Evolutionary conservation across 2,797 vertebrate genomes (phyloP).

Genomic region (Vespertilio murinus): DNA sequence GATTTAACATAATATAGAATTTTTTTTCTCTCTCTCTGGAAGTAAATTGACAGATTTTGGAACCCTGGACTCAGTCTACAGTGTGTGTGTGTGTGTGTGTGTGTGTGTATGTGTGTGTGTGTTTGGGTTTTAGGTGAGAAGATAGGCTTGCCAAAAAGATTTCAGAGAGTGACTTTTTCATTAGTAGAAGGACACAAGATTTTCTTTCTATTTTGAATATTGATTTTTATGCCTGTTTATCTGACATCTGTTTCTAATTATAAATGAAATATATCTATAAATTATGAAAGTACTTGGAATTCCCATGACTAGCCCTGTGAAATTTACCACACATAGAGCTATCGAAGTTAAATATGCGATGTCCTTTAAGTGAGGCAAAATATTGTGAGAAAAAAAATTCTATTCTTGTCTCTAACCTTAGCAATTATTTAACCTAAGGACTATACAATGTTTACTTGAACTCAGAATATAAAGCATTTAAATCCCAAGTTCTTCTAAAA

Average conservation of each 20-base stretch:
- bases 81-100: neutral
- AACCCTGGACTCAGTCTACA: neutral
- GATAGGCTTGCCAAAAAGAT: neutral
- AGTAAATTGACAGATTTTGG: slow-evolving; percentile 6
- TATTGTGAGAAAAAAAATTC: slow-evolving; percentile 19
- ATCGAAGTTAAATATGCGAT: neutral
- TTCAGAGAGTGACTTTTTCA: slow-evolving; percentile 19
- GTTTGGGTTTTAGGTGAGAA: slow-evolving; percentile 12
- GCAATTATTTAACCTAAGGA: neutral
- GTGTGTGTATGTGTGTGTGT: neutral
- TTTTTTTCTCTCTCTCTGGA: neutral
- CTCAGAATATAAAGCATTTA: neutral
- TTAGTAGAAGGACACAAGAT: neutral
- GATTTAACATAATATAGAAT: neutral
- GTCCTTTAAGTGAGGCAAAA: neutral
- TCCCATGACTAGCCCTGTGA: neutral
- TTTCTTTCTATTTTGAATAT: slow-evolving; percentile 6
- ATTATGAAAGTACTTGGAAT: slow-evolving; percentile 34
- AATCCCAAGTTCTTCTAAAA: neutral
- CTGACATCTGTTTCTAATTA: slow-evolving; percentile 27
- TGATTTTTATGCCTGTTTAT: slow-evolving; percentile 16
- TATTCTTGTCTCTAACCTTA: slow-evolving; percentile 25
- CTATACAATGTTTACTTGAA: neutral
- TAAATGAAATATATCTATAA: slow-evolving; percentile 11
- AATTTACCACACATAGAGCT: neutral